Conservation (phyloP, 1,140 invertebrate species). For the Diplogasteroides magnus region DNA sequence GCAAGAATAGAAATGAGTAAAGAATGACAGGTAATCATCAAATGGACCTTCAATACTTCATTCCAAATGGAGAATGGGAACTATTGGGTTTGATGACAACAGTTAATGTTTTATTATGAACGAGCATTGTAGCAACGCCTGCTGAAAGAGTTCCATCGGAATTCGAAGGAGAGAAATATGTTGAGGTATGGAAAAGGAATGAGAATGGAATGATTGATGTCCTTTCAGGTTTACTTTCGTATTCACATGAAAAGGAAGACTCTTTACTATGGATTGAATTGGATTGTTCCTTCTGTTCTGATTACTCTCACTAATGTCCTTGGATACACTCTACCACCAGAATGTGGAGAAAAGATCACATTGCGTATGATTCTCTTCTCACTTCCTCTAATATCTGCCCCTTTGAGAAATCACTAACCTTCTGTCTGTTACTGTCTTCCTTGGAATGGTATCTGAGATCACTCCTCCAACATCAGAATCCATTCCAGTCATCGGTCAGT, state of each 20-base stretch:
- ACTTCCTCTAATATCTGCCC: not conserved
- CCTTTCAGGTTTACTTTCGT: slow-evolving; percentile 45
- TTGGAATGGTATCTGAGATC: slow-evolving; percentile 83
- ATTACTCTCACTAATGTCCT: slow-evolving; percentile 78
- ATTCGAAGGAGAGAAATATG: slow-evolving; percentile 41
- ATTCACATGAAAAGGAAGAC: slow-evolving; percentile 68
- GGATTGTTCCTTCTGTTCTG: slow-evolving; percentile 79
- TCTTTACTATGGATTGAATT: slow-evolving; percentile 85
- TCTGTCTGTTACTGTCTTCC: slow-evolving; percentile 84
- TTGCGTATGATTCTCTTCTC: slow-evolving; percentile 58
- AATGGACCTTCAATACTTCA: slow-evolving; percentile 63
- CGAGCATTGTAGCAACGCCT: slow-evolving; percentile 20
- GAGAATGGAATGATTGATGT: not conserved
- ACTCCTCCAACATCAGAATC: slow-evolving; percentile 83
- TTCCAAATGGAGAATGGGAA: slow-evolving; percentile 59
- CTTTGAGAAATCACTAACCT: slow-evolving; percentile 70
- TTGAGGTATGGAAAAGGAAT: slow-evolving; percentile 25
- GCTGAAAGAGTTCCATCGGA: slow-evolving; percentile 14
- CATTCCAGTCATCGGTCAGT: slow-evolving; percentile 67
- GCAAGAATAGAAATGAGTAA: not conserved
- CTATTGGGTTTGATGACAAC: slow-evolving; percentile 40
- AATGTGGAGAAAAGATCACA: slow-evolving; percentile 77
- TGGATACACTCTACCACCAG: slow-evolving; percentile 83
- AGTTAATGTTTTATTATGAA: not conserved
- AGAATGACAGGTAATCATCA: not conserved